These are phyloP conservation scores for Tragelaphus imberbis DNA, from an alignment of 2,113 vertebrate genomes.

Conservation along the genomic window DNA sequence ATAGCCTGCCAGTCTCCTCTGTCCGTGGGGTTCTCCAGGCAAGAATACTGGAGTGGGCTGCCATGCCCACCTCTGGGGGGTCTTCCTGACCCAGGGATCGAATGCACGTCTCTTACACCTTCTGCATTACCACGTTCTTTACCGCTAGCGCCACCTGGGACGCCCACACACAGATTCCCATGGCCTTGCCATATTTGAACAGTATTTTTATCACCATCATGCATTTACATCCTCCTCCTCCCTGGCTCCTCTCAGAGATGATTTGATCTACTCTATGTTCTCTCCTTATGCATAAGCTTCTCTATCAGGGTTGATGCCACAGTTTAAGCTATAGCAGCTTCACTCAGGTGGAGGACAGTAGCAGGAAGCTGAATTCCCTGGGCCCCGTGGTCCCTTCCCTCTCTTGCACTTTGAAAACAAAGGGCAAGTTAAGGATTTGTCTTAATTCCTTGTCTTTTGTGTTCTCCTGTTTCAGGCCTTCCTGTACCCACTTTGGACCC, in stretches of 20 bases:
- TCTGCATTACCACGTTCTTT: not conserved
- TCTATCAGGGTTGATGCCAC: not conserved
- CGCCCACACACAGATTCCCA: not conserved
- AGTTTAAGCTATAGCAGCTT: not conserved
- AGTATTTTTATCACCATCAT: not conserved
- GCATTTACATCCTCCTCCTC: not conserved
- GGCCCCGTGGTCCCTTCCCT: not conserved
- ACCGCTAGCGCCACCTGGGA: not conserved
- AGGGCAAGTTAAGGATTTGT: not conserved
- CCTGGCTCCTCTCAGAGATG: not conserved
- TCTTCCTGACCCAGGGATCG: not conserved
- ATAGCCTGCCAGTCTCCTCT: not conserved
- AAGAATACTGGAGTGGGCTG: not conserved
- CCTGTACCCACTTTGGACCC: not conserved
- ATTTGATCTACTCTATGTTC: not conserved
- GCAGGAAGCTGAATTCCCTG: not conserved
- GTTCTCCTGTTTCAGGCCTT: not conserved
- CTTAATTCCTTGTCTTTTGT: not conserved
- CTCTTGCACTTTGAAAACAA: not conserved
- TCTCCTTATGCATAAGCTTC: not conserved
- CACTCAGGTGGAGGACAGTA: rapidly evolving
- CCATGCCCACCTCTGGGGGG: not conserved
- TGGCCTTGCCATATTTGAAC: not conserved
- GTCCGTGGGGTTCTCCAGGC: not conserved
- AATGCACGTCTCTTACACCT: not conserved